Evolutionary conservation across 2,113 vertebrate genomes (phyloP), one percentile per base, ranked within the genome.

Genomic region (Formicarius rufipectus): DNA sequence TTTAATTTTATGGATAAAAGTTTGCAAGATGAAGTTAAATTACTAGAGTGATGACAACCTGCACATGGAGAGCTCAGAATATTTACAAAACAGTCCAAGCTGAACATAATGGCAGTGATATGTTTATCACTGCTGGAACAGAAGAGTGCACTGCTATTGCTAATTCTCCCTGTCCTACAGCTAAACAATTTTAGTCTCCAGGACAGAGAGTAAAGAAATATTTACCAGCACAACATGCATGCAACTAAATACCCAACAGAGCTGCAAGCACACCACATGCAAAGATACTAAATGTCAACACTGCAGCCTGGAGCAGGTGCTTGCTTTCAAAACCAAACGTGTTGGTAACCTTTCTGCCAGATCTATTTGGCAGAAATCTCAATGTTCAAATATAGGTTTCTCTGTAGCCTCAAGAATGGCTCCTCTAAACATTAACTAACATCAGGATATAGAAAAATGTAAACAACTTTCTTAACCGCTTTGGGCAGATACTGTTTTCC

Each of bases 71-170:
- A 91, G 40, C 73, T 78, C 56, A 35, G 76, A 75, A 28, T 69
- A 89, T 90, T 94, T 94, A 67, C 78, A 75, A 58, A 96, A 50
- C 60, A 93, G 69, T 42, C 64, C 80, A 88, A 73, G 49, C n/a
- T 92, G 83, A 95, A 93, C 49, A 78, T 81, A 90, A 94, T 75
- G 60, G 75, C 89, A 91, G 53, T 68, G 52, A 84, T 96, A 89
- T 84, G 52, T 87, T 93, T 97, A 90, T 75, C 86, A 15, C 63
- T 92, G 64, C 35, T 84, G 80, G 75, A 84, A 87, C 20, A 91
- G 53, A 84, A 44, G 16, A 59, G 27, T 72, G 20, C 25, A 45
- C 30, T 68, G 44, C 33, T 89, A 42, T 79, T 75, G 28, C 14
- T 67, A 63, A 62, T 86, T 85, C 56, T 84, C 28, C 47, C n/a